phyloP scores from a whole-genome alignment of 35 echinoderm and acorn worm species.

The Apostichopus californicus region DNA sequence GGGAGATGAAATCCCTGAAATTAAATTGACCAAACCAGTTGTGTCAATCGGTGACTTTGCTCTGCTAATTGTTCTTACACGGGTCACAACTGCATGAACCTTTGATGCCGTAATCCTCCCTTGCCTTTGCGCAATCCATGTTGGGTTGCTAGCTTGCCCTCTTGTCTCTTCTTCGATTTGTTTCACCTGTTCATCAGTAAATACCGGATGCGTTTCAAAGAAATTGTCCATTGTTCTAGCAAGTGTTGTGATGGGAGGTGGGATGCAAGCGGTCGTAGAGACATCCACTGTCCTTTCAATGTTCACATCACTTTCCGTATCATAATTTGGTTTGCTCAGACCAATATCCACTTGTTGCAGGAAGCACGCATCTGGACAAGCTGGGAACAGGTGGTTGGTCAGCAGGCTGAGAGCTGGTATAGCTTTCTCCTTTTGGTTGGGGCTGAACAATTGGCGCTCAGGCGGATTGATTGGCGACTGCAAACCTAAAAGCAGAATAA shows the following conservation, averaged over 20 bases:
- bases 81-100: constrained; percentile 45
- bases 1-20: constrained; percentile 18
- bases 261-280: neutral
- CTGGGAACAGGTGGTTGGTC: neutral
- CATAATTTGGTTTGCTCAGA: neutral
- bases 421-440: neutral
- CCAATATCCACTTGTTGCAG: neutral
- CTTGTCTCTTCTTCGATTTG: constrained; percentile 62
- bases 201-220: neutral
- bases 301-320: neutral
- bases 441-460: constrained; percentile 16
- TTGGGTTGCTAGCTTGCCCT: constrained; percentile 54
- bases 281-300: neutral
- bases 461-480: constrained; percentile 14
- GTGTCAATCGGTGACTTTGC: neutral
- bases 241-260: neutral
- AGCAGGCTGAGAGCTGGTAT: neutral
- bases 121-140: constrained; percentile 40
- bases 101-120: constrained; percentile 58
- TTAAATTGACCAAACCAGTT: neutral
- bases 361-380: constrained; percentile 1
- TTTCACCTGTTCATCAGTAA: constrained; percentile 13
- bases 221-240: neutral
- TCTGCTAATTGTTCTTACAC: constrained; percentile 25
- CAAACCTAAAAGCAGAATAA: neutral